A percentile compares a stretch with the other conserved stretches of the same genome.
phyloP scores from a whole-genome alignment of 1,140 invertebrate species.

The Megalopta genalis region DNA sequence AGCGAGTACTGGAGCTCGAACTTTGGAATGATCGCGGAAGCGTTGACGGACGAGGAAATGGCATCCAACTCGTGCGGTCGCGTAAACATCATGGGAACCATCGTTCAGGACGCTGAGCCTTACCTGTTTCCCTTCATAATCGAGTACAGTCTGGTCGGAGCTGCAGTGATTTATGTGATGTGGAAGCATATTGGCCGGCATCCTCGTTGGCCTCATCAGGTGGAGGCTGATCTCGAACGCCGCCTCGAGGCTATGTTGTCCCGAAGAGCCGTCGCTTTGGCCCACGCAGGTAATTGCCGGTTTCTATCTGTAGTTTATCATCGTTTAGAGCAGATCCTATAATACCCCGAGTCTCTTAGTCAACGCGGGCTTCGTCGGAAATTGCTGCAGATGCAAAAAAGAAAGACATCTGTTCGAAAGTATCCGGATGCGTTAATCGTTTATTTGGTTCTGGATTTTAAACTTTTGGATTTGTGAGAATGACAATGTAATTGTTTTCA shows the following conservation, averaged over 20 bases:
- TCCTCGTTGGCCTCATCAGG: slow-evolving; percentile 84
- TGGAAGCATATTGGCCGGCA: slow-evolving; percentile 96
- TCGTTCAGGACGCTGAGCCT: slow-evolving; percentile 93
- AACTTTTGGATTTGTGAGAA: no score
- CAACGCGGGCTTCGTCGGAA: not conserved
- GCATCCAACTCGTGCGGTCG: slow-evolving; percentile 84
- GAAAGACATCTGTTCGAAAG: not conserved
- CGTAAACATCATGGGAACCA: slow-evolving; percentile 95
- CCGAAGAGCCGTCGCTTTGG: slow-evolving; percentile 89
- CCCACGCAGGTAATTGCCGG: slow-evolving; percentile 82
- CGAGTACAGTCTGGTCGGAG: slow-evolving; percentile 97
- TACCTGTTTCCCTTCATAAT: slow-evolving; percentile 98
- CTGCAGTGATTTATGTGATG: slow-evolving; percentile 98
- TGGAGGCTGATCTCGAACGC: slow-evolving; percentile 91
- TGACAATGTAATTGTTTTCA: no score
- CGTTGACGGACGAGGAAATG: slow-evolving; percentile 80
- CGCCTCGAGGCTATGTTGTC: slow-evolving; percentile 91
- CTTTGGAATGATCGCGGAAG: slow-evolving; percentile 83
- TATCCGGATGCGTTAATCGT: no score
- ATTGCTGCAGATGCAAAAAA: not conserved
- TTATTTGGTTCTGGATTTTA: no score
- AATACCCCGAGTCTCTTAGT: not conserved
- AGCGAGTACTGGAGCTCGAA: slow-evolving; percentile 74
- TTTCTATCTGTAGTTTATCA: not conserved
- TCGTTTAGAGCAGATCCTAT: not conserved